Evolutionary conservation across 1,140 invertebrate species (phyloP).

Genomic region (Tenebrio molitor): DNA sequence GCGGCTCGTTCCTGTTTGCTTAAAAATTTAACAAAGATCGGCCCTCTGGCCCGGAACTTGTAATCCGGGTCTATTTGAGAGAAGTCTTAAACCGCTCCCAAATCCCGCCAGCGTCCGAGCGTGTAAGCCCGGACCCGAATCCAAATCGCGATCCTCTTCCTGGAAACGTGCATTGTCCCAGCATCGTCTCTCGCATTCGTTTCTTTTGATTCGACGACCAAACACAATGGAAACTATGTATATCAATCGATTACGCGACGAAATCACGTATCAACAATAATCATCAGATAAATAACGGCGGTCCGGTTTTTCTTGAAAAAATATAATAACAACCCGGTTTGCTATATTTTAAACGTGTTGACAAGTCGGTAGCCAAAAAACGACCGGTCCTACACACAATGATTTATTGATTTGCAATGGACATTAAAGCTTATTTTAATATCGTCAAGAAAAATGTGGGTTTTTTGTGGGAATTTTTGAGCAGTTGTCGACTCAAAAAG

Average conservation of each 20-base stretch:
- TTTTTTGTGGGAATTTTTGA: background rate
- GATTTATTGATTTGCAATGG: constrained; percentile 24
- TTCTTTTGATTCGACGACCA: constrained; percentile 6
- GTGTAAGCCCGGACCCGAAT: constrained; percentile 2
- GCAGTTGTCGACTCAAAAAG: background rate
- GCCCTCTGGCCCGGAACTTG: background rate
- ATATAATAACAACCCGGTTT: constrained; percentile 14
- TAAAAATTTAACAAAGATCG: constrained; percentile 16
- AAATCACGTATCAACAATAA: constrained; percentile 36
- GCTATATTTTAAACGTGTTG: constrained; percentile 44
- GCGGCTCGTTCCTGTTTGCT: background rate
- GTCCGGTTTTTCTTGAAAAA: constrained; percentile 40
- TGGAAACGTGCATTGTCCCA: constrained; percentile 27
- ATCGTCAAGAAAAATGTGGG: background rate
- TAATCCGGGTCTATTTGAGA: constrained; percentile 19
- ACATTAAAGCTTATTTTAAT: constrained; percentile 24
- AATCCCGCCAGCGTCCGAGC: constrained; percentile 14
- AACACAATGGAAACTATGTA: constrained; percentile 4
- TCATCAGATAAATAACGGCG: constrained; percentile 29
- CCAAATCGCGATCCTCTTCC: constrained; percentile 32
- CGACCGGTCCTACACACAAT: constrained; percentile 24
- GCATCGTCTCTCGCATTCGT: constrained; percentile 24
- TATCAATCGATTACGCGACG: constrained; percentile 36
- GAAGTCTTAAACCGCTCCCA: constrained; percentile 25
- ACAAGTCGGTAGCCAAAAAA: constrained; percentile 42